Evolutionary conservation across 1,140 invertebrate genomes (phyloP).

Genomic region (Drosophila triauraria): DNA sequence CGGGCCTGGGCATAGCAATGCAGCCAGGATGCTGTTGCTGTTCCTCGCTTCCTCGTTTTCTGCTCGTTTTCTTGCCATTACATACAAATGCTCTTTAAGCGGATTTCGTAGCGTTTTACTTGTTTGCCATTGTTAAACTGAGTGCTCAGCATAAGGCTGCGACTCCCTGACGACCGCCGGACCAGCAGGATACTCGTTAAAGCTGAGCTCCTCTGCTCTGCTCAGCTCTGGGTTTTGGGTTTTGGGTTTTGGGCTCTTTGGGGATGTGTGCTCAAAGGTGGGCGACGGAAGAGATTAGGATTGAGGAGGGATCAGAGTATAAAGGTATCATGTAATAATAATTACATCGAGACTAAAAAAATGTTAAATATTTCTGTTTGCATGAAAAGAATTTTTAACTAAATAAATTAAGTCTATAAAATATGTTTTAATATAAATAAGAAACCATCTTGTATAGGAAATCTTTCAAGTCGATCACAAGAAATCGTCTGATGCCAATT

Average conservation of each 20-base stretch:
- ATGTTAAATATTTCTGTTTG: neutral
- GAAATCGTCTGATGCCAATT: neutral
- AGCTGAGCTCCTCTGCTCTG: constrained; percentile 20
- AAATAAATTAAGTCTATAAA: no score
- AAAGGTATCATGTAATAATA: neutral
- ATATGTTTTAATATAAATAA: neutral
- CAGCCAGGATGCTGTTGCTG: constrained; percentile 52
- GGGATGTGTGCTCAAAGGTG: constrained; percentile 24
- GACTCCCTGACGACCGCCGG: constrained; percentile 34
- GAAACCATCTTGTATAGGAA: neutral
- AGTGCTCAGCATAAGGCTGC: constrained; percentile 73
- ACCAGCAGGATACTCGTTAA: constrained; percentile 39
- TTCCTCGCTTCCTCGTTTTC: constrained; percentile 20
- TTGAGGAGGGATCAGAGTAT: neutral
- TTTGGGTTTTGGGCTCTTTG: constrained; percentile 1
- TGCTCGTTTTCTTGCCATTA: constrained; percentile 60
- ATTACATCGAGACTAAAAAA: neutral
- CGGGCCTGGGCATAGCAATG: constrained; percentile 29
- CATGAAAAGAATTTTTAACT: rapidly evolving
- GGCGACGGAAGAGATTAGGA: constrained; percentile 3
- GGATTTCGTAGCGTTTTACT: constrained; percentile 77
- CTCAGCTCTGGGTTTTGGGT: neutral
- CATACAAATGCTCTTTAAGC: constrained; percentile 83
- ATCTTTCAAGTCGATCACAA: neutral
- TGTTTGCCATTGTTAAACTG: constrained; percentile 83